Base-by-base conservation (phyloP, 2,888 invertebrate species). In the Amiota mariae region DNA sequence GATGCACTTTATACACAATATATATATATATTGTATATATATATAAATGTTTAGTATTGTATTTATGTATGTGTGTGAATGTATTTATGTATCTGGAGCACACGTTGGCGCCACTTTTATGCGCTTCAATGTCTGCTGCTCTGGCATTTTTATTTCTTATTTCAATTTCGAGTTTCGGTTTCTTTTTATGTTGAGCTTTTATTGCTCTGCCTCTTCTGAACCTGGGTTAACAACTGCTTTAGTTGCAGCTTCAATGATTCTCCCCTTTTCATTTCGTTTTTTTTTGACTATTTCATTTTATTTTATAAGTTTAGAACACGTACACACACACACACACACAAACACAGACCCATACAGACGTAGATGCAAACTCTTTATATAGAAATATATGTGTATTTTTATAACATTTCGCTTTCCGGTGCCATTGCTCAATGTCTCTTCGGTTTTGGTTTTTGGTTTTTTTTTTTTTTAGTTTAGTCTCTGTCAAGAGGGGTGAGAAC, bases 221-320 rank as follows among this genome's bases (percentile, higher is more conserved):
- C 68, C 74, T 70, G 70, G 74, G 68, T 74, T 68, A 73, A 73
- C 63, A 63, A 63, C 63, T 63, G 46, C 46, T 63, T 63, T 63
- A 63, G 63, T 46, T 63, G 63, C 54, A 54, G n/a, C 54, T 15
- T 36, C 36, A 36, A 36, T 36, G 36, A 36, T 36, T 36, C 36
- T 36, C 6, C 36, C n/a, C n/a, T n/a, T n/a, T n/a, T n/a, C n/a
- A 1, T 24, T 24, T 15, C 57, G n/a, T 59, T 59, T 24, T 20
- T 18, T 59, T 59, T 20, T 59, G 12, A 13, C 24, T 59, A 59
- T 59, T 59, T 18, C 59, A 59, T 11, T 11, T 59, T 59, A 20
- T 59, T 59, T 59, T 59, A 4, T 8, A 12, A 3, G 8, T 18
- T 59, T 36, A 36, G 36, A 36, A 36, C 36, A 15, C 54, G 12